A percentile compares a stretch with the other conserved stretches of the same genome.
Conservation (phyloP, 2,113 vertebrate species). For the Oreochromis aureus region DNA sequence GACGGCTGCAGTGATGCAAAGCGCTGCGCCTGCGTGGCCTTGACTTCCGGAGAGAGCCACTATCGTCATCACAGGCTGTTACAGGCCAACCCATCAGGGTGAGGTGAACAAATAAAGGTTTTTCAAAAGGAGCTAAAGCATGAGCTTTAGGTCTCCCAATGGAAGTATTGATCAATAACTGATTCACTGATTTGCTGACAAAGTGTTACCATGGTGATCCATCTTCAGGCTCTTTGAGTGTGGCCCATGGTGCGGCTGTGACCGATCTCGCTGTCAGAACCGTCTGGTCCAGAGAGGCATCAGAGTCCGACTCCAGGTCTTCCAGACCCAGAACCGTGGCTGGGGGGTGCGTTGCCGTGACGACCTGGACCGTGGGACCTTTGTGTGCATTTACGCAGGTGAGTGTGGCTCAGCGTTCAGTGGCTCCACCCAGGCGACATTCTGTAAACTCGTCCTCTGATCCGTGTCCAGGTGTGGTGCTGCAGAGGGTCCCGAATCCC, state of each 20-base stretch:
- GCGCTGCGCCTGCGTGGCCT: constrained; percentile 80
- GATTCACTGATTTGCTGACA: background rate
- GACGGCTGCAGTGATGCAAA: constrained; percentile 78
- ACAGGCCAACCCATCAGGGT: constrained; percentile 75
- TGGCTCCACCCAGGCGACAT: background rate
- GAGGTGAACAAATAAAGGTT: background rate
- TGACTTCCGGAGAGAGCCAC: constrained; percentile 64
- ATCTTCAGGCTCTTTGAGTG: constrained; percentile 85
- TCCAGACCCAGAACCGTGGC: constrained; percentile 77
- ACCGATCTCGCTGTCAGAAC: constrained; percentile 83
- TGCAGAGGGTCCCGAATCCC: constrained; percentile 13
- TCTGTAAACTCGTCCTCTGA: background rate
- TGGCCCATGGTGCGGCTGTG: constrained; percentile 84
- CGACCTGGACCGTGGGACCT: constrained; percentile 88
- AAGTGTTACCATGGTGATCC: background rate
- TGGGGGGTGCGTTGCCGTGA: constrained; percentile 93
- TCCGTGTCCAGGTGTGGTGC: constrained; percentile 52
- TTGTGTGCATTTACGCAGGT: constrained; percentile 93
- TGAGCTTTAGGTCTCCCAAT: background rate
- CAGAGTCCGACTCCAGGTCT: constrained; percentile 87
- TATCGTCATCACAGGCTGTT: constrained; percentile 82
- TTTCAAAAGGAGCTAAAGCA: background rate
- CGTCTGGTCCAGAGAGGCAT: constrained; percentile 88
- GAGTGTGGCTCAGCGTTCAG: background rate
- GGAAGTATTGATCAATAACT: background rate